These are phyloP conservation scores for Thelaira solivaga DNA, from an alignment of 2,888 invertebrate species.

Conservation along the genomic window DNA sequence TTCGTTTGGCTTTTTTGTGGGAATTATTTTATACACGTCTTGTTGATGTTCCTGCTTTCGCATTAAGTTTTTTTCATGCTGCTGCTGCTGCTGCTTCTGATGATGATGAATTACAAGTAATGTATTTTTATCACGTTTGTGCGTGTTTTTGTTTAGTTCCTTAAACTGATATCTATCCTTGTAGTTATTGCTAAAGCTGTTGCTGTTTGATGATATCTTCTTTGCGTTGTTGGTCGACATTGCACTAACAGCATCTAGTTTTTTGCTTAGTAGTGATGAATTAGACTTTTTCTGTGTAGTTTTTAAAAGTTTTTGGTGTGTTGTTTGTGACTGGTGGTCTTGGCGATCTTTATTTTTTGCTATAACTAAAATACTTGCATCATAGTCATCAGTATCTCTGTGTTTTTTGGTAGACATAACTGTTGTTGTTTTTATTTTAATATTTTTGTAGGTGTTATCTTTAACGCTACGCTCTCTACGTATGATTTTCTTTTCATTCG, in stretches of 20 bases:
- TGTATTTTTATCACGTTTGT: conserved; percentile 69
- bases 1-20: conserved; percentile 12
- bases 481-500: conserved; percentile 64
- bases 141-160: conserved; percentile 72
- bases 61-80: conserved; percentile 25
- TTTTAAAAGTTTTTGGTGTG: conserved; percentile 34
- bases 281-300: conserved; percentile 69
- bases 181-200: conserved; percentile 61
- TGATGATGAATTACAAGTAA: conserved; percentile 72
- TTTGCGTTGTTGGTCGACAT: conserved; percentile 40
- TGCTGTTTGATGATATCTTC: conserved; percentile 57
- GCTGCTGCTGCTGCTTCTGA: conserved; percentile 37
- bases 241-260: conserved; percentile 33
- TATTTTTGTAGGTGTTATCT: conserved; percentile 55
- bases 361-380: conserved; percentile 29
- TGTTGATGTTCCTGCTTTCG: not conserved
- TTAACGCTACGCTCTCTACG: conserved; percentile 67
- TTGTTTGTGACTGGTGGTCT: not conserved
- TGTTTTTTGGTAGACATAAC: conserved; percentile 45
- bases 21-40: conserved; percentile 2
- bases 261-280: conserved; percentile 72
- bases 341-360: conserved; percentile 63
- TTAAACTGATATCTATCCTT: conserved; percentile 68
- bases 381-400: conserved; percentile 33
- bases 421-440: conserved; percentile 47